Percentiles rank a stretch among this genome's conserved stretches.
Conservation (phyloP, 2,113 vertebrate genomes). For the Mustelus asterias region DNA sequence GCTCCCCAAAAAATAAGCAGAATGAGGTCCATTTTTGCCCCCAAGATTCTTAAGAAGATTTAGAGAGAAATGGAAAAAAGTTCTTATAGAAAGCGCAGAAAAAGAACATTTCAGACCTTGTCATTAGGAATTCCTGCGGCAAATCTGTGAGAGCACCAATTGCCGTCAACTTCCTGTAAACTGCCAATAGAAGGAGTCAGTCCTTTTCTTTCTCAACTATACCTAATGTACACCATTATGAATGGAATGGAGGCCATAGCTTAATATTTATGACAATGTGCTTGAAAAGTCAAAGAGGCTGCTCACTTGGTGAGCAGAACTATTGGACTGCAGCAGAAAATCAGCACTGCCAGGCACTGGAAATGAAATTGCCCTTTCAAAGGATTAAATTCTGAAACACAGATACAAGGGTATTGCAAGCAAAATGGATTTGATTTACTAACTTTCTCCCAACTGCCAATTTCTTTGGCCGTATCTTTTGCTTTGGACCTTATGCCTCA, state of each 20-base stretch:
- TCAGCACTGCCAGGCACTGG: slow-evolving; percentile 15
- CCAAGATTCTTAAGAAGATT: background rate
- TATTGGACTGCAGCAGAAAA: background rate
- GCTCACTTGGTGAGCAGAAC: background rate
- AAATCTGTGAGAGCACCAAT: background rate
- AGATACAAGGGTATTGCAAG: background rate
- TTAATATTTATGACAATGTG: background rate
- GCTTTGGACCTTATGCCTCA: slow-evolving; percentile 1
- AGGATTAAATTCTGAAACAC: slow-evolving; percentile 10
- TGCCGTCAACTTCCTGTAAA: background rate
- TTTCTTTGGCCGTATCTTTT: background rate
- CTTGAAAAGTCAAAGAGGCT: background rate
- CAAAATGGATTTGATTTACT: slow-evolving; percentile 32
- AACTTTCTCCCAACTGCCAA: background rate
- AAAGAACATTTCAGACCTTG: background rate
- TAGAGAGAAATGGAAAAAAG: background rate
- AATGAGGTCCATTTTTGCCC: background rate
- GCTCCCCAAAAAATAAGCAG: background rate
- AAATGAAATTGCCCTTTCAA: slow-evolving; percentile 19
- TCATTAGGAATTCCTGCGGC: background rate
- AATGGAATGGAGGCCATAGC: too few relatives aligned
- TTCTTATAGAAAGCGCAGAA: background rate
- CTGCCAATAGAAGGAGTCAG: background rate
- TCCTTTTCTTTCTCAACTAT: background rate
- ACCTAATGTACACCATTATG: background rate